These are phyloP conservation scores for Gobio occitaniae DNA, from an alignment of 2,797 vertebrate genomes.

Conservation along the genomic window DNA sequence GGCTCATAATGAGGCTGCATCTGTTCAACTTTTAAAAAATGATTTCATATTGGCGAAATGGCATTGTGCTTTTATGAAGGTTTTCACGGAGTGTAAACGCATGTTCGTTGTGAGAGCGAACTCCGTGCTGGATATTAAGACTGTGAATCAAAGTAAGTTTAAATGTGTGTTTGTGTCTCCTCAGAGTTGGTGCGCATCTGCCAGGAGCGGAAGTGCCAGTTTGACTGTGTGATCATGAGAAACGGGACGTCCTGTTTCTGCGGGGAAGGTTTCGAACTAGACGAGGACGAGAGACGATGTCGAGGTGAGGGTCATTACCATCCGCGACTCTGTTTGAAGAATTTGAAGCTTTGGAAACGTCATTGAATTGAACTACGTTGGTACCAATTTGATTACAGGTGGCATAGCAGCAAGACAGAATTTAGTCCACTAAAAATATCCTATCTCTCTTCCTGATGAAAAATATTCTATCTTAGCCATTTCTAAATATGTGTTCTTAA, in stretches of 20 bases:
- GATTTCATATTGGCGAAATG: background rate
- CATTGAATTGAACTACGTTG: background rate
- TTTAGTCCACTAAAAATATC: background rate
- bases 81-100: background rate
- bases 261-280: conserved; percentile 77
- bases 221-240: conserved; percentile 79
- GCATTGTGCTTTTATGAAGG: background rate
- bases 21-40: conserved; percentile 37
- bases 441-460: background rate
- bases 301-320: conserved; percentile 72
- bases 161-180: conserved; percentile 46
- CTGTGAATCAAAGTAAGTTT: conserved; percentile 16
- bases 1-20: conserved; percentile 37
- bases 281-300: conserved; percentile 77
- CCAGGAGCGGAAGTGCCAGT: conserved; percentile 78
- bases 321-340: background rate
- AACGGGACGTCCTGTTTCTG: conserved; percentile 83
- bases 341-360: background rate
- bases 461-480: too few relatives aligned
- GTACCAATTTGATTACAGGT: background rate
- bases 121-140: background rate
- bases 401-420: background rate
- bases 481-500: too few relatives aligned
- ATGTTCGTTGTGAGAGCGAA: background rate
- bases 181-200: conserved; percentile 81